Evolutionary conservation across 2,888 invertebrate species (phyloP).

Genomic region (Pseudococcus viburni): DNA sequence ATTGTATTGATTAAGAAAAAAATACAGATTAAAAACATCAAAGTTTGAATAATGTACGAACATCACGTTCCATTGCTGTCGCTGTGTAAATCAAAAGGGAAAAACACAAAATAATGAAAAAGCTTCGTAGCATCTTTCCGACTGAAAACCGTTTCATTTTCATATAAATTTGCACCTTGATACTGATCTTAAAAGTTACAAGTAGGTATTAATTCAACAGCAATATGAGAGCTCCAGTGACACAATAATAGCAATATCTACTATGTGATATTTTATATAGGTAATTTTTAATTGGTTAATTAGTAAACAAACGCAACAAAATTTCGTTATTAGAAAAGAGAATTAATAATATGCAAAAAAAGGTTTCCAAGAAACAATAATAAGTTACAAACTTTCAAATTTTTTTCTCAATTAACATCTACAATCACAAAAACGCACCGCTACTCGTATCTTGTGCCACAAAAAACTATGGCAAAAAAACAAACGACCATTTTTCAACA

Average conservation of each 20-base stretch:
- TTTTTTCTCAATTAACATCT: slow-evolving; percentile 7
- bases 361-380: slow-evolving; percentile 10
- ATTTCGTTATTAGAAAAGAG: slow-evolving; percentile 45
- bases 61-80: background rate
- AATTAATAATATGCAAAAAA: slow-evolving; percentile 32
- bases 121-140: background rate
- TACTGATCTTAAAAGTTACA: background rate
- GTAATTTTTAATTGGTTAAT: slow-evolving; percentile 34
- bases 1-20: slow-evolving; percentile 23
- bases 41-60: background rate
- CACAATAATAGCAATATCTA: slow-evolving; percentile 33
- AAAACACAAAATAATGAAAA: background rate
- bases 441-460: slow-evolving; percentile 11
- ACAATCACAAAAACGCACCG: slow-evolving; percentile 34
- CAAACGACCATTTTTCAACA: slow-evolving; percentile 12
- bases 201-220: background rate
- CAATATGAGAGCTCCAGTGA: background rate
- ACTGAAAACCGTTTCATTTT: background rate
- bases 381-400: background rate
- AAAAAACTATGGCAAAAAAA: background rate
- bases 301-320: slow-evolving; percentile 49
- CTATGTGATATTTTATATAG: slow-evolving; percentile 15
- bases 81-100: background rate
- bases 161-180: background rate
- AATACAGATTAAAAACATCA: slow-evolving; percentile 8